These are phyloP conservation scores for Ariopsis seemanni DNA, from an alignment of 2,113 vertebrate genomes.

Conservation along the genomic window DNA sequence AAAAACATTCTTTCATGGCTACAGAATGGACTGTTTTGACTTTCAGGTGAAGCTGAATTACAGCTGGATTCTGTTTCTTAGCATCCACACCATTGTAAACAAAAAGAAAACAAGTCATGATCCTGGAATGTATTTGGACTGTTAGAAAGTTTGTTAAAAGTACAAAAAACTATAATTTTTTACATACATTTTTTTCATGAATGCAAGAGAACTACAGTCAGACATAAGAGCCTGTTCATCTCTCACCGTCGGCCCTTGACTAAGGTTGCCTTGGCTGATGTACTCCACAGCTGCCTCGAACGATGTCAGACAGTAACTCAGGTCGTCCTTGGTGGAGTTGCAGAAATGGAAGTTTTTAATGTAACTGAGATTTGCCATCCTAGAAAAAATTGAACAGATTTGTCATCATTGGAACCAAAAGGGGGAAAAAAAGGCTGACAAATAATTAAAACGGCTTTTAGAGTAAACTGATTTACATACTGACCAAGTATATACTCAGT, in stretches of 20 bases:
- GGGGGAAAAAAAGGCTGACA: background rate
- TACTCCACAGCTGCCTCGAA: conserved; percentile 90
- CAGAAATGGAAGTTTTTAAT: conserved; percentile 95
- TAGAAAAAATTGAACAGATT: conserved; percentile 56
- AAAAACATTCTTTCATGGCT: background rate
- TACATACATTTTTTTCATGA: background rate
- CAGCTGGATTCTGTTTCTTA: background rate
- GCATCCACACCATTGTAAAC: background rate
- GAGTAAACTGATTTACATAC: background rate
- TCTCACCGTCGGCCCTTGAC: conserved; percentile 65
- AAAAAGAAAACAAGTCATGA: background rate
- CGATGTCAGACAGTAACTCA: conserved; percentile 94
- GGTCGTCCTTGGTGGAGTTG: conserved; percentile 86
- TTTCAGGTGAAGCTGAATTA: background rate
- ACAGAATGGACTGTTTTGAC: background rate
- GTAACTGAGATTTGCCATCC: conserved; percentile 98
- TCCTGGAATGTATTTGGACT: background rate
- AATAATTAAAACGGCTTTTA: background rate
- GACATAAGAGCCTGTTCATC: background rate
- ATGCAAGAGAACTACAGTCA: background rate
- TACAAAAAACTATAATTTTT: too few relatives aligned
- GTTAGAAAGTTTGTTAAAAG: background rate
- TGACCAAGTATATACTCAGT: background rate
- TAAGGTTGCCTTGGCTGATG: conserved; percentile 88
- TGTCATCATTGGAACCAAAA: background rate